Evolutionary conservation across 2,888 invertebrate genomes (phyloP), one percentile per base, ranked within the genome.

Genomic region (Nephrocerus scutellatus): DNA sequence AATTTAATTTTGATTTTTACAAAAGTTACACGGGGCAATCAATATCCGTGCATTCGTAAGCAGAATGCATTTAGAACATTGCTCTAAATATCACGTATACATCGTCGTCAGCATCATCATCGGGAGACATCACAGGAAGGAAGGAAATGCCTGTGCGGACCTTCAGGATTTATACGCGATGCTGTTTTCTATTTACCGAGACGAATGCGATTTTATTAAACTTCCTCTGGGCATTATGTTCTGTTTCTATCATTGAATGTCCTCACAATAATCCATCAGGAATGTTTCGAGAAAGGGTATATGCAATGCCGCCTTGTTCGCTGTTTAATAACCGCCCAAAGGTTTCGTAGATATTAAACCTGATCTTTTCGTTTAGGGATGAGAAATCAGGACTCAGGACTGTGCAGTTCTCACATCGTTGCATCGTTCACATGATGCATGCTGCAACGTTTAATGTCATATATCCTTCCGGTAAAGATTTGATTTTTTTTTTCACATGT

Each of bases 321-420:
- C 13, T 14, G 19, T 10, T 9, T 26, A 22, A 16, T 12, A 31
- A 10, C 13, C 23, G 4, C 6, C n/a, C 8, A 43, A 42, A 39
- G 36, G 39, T 43, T 43, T 36, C 32, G 43, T 43, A 43, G 39
- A 43, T 43, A 43, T 43, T 43, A 39, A 39, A 43, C 42, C 39
- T 43, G 43, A 43, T 43, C 39, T 39, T 39, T 21, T 22, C 26
- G 10, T 31, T 20, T 39, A 32, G 31, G 12, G 26, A 29, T 21
- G 20, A 19, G 23, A 19, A 3, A 10, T 6, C 19, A 37, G 16
- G 5, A 25, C 19, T 5, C 4, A 30, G 9, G 21, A 20, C 30
- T 37, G 33, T 30, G 29, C 33, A 32, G 28, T 15, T 14, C 14
- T 12, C 13, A 12, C 13, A 8, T 14, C 9, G 5, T 28, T 12